phyloP scores from a whole-genome alignment of 1,140 invertebrate species.

The Streblospio benedicti region DNA sequence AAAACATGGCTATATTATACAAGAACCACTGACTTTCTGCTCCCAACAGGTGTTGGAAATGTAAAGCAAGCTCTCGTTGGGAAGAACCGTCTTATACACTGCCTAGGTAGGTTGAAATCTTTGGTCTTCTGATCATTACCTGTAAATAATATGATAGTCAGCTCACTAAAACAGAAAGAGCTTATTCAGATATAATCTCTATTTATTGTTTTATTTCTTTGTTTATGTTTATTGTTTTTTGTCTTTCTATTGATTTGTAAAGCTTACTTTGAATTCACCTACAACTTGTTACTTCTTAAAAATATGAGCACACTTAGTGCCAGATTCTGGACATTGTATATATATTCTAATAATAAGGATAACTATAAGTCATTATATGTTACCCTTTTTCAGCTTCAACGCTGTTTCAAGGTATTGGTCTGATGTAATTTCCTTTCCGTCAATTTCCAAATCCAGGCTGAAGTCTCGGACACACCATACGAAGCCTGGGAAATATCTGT shows the following conservation, averaged over 20 bases:
- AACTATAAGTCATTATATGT: background rate
- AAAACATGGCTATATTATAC: too few relatives aligned
- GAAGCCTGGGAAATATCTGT: background rate
- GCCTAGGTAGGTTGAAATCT: background rate
- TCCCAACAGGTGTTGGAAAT: background rate
- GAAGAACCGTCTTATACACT: background rate
- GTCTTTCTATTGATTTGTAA: too few relatives aligned
- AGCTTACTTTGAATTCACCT: too few relatives aligned
- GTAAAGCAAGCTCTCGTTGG: background rate
- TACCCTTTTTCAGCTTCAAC: background rate
- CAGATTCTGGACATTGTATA: too few relatives aligned
- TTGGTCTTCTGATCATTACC: background rate
- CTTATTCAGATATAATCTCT: too few relatives aligned
- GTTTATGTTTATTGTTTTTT: too few relatives aligned
- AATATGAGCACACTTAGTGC: too few relatives aligned
- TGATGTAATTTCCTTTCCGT: background rate
- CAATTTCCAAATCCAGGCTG: background rate
- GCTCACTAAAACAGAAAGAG: too few relatives aligned
- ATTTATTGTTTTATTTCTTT: too few relatives aligned
- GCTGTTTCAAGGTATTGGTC: background rate
- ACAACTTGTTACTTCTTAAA: too few relatives aligned
- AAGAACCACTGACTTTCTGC: too few relatives aligned
- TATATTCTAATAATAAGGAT: background rate
- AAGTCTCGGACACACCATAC: constrained; percentile 1
- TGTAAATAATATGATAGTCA: too few relatives aligned